A percentile compares a stretch with the other conserved stretches of the same genome.
phyloP scores from a whole-genome alignment of 2,888 invertebrate genomes.

The Nasonia oneida region DNA sequence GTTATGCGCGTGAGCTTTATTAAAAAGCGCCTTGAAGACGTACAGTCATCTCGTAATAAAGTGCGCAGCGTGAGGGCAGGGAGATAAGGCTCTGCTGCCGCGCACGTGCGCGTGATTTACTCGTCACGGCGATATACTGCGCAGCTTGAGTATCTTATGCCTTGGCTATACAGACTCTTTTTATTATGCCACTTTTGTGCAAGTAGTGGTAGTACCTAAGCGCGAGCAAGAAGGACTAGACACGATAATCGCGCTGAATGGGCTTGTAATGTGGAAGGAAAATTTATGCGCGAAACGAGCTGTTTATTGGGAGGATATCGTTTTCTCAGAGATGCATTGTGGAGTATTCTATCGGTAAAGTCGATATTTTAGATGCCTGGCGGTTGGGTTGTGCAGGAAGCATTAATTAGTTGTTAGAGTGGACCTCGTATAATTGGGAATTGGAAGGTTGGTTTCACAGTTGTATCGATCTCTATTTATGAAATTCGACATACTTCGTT shows the following conservation, averaged over 20 bases:
- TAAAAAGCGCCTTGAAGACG: conserved; percentile 2
- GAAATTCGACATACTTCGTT: no score
- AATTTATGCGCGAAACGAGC: neutral
- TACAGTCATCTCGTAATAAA: conserved; percentile 13
- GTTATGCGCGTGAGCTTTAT: neutral
- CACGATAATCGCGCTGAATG: neutral
- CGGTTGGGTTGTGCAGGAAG: no score
- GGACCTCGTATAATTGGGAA: no score
- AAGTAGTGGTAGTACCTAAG: neutral
- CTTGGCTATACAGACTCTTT: neutral
- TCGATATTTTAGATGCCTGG: neutral
- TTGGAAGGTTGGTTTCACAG: no score
- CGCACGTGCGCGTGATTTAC: conserved; percentile 1
- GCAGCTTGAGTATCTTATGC: neutral
- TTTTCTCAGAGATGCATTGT: neutral
- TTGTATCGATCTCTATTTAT: no score
- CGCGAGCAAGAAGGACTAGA: neutral
- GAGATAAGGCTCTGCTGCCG: neutral
- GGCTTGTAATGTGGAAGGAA: neutral
- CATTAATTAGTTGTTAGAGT: no score
- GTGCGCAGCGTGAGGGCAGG: conserved; percentile 2
- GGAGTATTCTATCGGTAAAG: neutral
- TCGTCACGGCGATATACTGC: neutral
- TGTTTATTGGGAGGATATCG: neutral
- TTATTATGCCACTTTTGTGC: conserved; percentile 19